A percentile compares a stretch with the other conserved stretches of the same genome.
Conservation (phyloP, 2,888 invertebrate genomes). For the Julus scanicus region DNA sequence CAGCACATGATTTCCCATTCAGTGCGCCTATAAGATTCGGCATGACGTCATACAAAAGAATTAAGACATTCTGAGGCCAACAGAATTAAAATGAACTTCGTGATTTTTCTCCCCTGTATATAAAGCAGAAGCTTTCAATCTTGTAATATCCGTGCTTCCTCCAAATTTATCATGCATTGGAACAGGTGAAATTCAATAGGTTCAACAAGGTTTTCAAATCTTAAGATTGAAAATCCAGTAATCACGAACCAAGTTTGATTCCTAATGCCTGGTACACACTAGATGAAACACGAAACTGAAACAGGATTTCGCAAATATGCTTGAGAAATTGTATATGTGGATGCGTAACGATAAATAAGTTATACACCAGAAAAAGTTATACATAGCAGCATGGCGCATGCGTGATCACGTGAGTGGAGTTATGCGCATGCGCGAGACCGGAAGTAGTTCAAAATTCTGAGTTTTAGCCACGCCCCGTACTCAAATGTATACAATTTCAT, state of each 20-base stretch:
- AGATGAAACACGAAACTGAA: too few relatives aligned
- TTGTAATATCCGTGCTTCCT: background rate
- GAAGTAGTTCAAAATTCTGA: too few relatives aligned
- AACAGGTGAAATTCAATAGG: background rate
- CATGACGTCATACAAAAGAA: background rate
- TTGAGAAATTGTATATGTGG: too few relatives aligned
- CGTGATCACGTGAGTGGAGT: too few relatives aligned
- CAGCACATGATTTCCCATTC: background rate
- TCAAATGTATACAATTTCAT: too few relatives aligned
- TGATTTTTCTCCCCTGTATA: background rate
- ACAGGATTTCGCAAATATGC: too few relatives aligned
- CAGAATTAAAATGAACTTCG: background rate
- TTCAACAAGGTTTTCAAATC: background rate
- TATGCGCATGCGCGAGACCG: too few relatives aligned
- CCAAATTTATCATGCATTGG: background rate
- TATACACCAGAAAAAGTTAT: too few relatives aligned
- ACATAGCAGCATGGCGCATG: too few relatives aligned
- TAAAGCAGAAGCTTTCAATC: background rate
- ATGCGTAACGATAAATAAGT: too few relatives aligned
- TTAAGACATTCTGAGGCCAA: slow-evolving; percentile 2
- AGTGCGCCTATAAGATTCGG: background rate
- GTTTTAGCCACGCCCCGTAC: too few relatives aligned
- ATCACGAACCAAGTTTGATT: background rate
- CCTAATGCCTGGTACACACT: too few relatives aligned
- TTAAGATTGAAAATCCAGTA: background rate